Base-by-base conservation (phyloP, 2,113 vertebrate species). In the Lepidothrix coronata region DNA sequence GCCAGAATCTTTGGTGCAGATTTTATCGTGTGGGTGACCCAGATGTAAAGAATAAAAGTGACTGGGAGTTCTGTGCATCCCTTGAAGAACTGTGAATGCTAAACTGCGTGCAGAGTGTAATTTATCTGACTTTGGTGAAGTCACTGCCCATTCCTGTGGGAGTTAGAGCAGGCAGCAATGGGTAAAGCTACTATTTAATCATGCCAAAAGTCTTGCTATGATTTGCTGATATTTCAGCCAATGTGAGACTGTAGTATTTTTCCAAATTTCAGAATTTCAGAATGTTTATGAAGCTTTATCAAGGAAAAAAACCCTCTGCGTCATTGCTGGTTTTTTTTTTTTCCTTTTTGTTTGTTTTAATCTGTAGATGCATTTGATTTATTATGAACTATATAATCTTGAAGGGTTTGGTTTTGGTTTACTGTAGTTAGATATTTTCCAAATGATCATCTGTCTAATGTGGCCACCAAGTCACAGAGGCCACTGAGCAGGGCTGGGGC, bases 1-100 rank as follows among this genome's bases (percentile, higher is more conserved):
- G 85, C 76, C 83, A 96, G 79, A 75, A 78, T 81, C 28, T 93
- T 84, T 88, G 73, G n/a, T 87, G 37, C 48, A 92, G 90, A 94
- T 95, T 83, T 92, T 94, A 96, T 84, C 83, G 21, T 66, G 75
- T 88, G 79, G 6, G 70, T 86, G 61, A 93, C 79, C 37, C 44
- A 84, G 83, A 90, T 88, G 41, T 75, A 91, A 88, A 68, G 76
- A 84, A 87, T 61, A 81, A 63, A 93, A 63, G 1, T n/a, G 82
- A n/a, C 77, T 0, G 2, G 48, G 41, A 80, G 52, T 58, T 86
- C 52, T 68, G 16, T 75, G 79, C 17, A 37, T 8, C n/a, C 31
- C 21, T 59, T 4, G 5, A 67, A 78, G 82, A 77, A 16, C 46
- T 61, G 19, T 75, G 71, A 76, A 51, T 48, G n/a, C 1, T 5